Evolutionary conservation across 2,797 vertebrate species (phyloP), one percentile per base, ranked within the genome.

Genomic region (Heliangelus exortis): DNA sequence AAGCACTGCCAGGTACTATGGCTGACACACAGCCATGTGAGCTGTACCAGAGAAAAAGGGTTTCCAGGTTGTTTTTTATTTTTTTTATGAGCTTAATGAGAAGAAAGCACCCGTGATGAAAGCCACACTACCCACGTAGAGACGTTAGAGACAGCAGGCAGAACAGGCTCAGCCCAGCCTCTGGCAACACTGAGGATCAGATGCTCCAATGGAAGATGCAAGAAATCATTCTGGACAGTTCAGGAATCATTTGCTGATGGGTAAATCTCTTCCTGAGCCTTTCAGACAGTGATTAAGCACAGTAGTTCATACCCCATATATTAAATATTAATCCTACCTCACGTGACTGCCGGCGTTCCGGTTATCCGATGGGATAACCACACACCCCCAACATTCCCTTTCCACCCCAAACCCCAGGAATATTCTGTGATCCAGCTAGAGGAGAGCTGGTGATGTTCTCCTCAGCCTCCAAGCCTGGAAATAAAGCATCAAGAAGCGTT

Each of bases 281-380:
- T 84, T 94, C 84, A 62, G 57, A 59, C 14, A n/a, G 54, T 39
- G 86, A 95, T 94, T 87, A 89, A 90, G 94, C 84, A 71, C 86
- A 65, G 48, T 1, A 26, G 71, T 67, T 80, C 84, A 36, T 76
- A 84, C 10, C 65, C 88, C 28, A 17, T 7, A 47, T 65, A 90
- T 94, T 88, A 90, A 94, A 95, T 93, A 95, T 93, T 90, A 95
- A 96, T 95, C 86, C 84, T 61, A 29, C 33, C 88, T 89, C 89
- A 71, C 14, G 74, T 57, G 61, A 26, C 51, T 59, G 88, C 74
- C 1, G 2, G 57, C 3, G 16, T 82, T 89, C 86, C 2, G 3
- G 86, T 87, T 93, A 87, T 73, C 86, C 43, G 1, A 5, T 4
- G 39, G 0, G 88, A 84, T 58, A 88, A 86, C 69, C 15, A 0